Conservation (phyloP, 2,113 vertebrate species). For the Octodon degus region DNA sequence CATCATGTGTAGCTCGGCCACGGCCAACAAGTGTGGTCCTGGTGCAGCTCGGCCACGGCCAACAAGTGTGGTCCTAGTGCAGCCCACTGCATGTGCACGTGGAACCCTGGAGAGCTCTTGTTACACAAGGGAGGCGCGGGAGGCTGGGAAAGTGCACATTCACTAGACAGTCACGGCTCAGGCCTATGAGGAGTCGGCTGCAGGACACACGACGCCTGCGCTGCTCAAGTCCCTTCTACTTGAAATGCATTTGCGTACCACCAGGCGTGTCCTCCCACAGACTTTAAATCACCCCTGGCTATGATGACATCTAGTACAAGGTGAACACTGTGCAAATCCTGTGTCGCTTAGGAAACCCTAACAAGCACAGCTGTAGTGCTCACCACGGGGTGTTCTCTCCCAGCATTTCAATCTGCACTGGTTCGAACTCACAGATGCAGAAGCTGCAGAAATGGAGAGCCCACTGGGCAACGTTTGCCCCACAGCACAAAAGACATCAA, state of each 20-base stretch:
- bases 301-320: neutral
- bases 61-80: no score
- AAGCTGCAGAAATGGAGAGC: neutral
- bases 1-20: neutral
- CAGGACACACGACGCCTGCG: neutral
- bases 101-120: accelerated
- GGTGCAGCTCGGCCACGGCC: no score
- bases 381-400: neutral
- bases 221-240: neutral
- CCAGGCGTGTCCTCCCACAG: neutral
- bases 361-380: neutral
- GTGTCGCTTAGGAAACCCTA: neutral
- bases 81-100: neutral
- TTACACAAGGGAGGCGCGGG: neutral
- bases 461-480: neutral
- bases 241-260: neutral
- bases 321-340: neutral
- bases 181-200: neutral
- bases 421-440: neutral
- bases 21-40: accelerated
- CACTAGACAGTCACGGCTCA: neutral
- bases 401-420: neutral
- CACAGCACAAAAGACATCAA: neutral
- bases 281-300: neutral
- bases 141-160: neutral